Evolutionary conservation across 1,140 invertebrate species (phyloP), one percentile per base, ranked within the genome.

Genomic region (Chelonus insularis): DNA sequence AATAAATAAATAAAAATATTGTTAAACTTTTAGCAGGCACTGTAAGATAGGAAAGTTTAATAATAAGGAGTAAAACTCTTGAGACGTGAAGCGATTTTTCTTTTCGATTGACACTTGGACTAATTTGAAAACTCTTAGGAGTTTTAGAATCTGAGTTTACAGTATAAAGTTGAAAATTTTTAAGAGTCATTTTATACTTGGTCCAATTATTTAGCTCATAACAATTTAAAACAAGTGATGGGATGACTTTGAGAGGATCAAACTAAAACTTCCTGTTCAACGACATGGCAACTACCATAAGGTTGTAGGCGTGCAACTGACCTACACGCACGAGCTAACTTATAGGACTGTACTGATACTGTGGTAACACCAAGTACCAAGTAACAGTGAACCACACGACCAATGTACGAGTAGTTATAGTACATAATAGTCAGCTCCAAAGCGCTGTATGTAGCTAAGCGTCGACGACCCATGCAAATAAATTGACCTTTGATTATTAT

Each of bases 381-480:
- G 25, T 29, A 29, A 29, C 25, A 29, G 25, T 7, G 25, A 29
- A 7, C 25, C 25, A 29, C 25, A 29, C 25, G 25, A 29, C 25
- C 25, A 29, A 29, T 29, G 25, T 29, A 29, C 25, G 25, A 29
- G 25, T 29, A 29, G 25, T 29, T 29, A 4, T 29, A 29, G 25
- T 29, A n/a, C n/a, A n/a, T n/a, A n/a, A n/a, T n/a, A n/a, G n/a
- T n/a, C 3, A 29, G 25, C 25, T 29, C 25, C 25, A 29, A 29
- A 29, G 25, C 25, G 25, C n/a, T 29, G 7, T 7, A 29, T 29
- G 41, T 14, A 43, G 18, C 41, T 1, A 48, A 48, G 45, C 45
- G 45, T 48, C 23, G 45, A 29, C 21, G 45, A 55, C 52, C 32
- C 52, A 55, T 55, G 55, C 39, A 68, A 8, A 39, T 54, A 60